Conservation (phyloP, 2,888 invertebrate genomes). For the Rhagonycha fulva region DNA sequence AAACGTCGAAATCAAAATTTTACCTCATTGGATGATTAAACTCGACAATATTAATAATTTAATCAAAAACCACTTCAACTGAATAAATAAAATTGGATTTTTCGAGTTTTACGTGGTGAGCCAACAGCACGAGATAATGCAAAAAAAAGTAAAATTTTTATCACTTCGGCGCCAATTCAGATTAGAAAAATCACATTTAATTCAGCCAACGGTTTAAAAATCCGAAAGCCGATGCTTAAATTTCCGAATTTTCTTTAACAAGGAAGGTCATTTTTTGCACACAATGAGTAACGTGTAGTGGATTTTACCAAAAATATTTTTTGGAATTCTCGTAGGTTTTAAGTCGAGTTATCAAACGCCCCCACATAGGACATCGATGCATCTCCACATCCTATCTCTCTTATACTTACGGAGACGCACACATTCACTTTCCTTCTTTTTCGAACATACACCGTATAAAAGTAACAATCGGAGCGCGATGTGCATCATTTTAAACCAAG, state of each 20-base stretch:
- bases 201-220: background rate
- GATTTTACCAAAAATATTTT: background rate
- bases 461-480: constrained; percentile 7
- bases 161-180: background rate
- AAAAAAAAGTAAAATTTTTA: background rate
- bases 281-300: background rate
- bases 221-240: background rate
- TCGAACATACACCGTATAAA: constrained; percentile 9
- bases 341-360: background rate
- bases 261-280: background rate
- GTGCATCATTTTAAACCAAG: constrained; percentile 13
- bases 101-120: background rate
- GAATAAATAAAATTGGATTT: background rate
- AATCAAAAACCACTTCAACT: background rate
- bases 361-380: background rate
- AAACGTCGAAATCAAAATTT: background rate
- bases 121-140: background rate
- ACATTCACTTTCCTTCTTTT: background rate
- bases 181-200: background rate
- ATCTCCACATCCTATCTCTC: background rate
- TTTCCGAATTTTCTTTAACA: background rate
- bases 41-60: background rate
- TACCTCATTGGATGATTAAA: background rate
- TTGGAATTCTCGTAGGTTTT: background rate
- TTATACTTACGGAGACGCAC: background rate